Base-by-base conservation (phyloP, 2,797 vertebrate species). In the Lagorchestes hirsutus region DNA sequence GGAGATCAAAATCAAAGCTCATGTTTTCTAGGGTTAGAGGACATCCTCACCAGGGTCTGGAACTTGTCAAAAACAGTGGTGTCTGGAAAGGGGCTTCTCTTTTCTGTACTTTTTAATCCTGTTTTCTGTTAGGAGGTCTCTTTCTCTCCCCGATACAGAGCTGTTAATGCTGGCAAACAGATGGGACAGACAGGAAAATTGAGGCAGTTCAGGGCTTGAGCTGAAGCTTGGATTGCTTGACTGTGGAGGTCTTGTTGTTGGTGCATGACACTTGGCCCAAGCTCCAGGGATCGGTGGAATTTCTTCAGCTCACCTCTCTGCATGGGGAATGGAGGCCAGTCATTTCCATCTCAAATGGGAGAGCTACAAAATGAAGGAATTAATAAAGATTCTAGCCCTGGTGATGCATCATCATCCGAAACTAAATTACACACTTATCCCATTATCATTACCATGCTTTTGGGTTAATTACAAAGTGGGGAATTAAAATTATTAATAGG, bases 361-460 rank as follows among this genome's bases (percentile, higher is more conserved):
- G 93, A 94, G 93, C 1, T 6, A 96, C 92, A 92, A 96, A 94
- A 92, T 10, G 74, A 90, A 92, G 93, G 97, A 96, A 96, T 97
- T 96, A 96, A 97, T 97, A 97, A 97, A 96, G 95, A 94, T 92
- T 93, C 92, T 58, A 91, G 95, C 55, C 93, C n/a, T 50, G 92
- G 92, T 67, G 40, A 97, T 95, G 95, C 67, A 94, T 96, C 96
- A 95, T 97, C 93, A 97, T 96, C 90, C 50, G 96, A 94, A 90
- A 96, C 56, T 93, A 96, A 98, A 97, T 97, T 94, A 94, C 22
- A 34, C 96, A 96, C 92, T 93, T 96, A 96, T 96, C 97, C 93
- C 98, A 97, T 97, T 97, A 97, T 97, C 96, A 96, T 97, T 98
- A 98, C 93, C 29, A 95, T 97, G 95, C 96, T 98, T 98, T 97